Base-by-base conservation (phyloP, 2,888 invertebrate species). In the Maniola hyperantus region DNA sequence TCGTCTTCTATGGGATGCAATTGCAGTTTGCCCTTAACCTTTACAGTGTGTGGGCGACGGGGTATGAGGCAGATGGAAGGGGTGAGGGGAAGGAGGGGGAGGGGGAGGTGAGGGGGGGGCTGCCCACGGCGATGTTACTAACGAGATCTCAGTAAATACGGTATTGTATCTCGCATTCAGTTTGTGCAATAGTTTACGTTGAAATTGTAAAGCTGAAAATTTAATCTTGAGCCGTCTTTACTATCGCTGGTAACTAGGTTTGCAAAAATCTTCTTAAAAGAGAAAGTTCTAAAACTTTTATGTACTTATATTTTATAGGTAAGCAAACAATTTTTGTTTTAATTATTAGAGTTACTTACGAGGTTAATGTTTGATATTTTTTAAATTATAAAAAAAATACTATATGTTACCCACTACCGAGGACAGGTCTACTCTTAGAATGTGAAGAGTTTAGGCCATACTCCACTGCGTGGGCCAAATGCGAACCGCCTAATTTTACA, bases 81-180 rank as follows among this genome's bases (percentile, higher is more conserved):
- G 64, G 57, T 58, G 63, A 60, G 61, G 69, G 64, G 72, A 64
- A 70, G n/a, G n/a, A n/a, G n/a, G n/a, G n/a, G n/a, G n/a, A n/a
- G n/a, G 36, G 65, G 73, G 69, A n/a, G n/a, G n/a, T n/a, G n/a
- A n/a, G n/a, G n/a, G n/a, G 36, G 65, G 73, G 69, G 71, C 73
- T 74, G 81, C 83, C 80, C 74, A 77, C 78, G 80, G 81, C 83
- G 72, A 74, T 81, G 78, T 81, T 83, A 80, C 82, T 84, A 87
- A 87, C 87, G 85, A 86, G 86, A 83, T 84, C 82, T 79, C 82
- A 80, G 81, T 84, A 83, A 83, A 82, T 82, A 82, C 78, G 79
- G 78, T 78, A 79, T 79, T 80, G 78, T 79, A 77, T 76, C 73
- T 76, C 76, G 83, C 83, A 82, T 83, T 83, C 79, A 79, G 74